phyloP scores from a whole-genome alignment of 2,888 invertebrate species.

The Shargacucullia verbasci region DNA sequence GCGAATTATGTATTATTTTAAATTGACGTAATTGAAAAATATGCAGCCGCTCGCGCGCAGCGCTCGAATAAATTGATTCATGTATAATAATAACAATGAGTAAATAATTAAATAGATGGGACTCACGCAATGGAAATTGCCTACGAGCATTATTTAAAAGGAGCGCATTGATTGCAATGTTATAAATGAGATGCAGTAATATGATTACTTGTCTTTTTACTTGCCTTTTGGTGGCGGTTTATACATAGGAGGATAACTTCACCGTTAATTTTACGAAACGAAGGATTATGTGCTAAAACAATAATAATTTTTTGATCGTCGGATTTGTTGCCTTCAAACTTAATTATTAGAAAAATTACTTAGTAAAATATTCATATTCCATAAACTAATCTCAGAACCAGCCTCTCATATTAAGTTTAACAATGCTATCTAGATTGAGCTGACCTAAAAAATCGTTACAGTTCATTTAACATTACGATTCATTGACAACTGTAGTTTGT shows the following conservation, averaged over 20 bases:
- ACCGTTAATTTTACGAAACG: too few relatives aligned
- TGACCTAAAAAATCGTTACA: constrained; percentile 50
- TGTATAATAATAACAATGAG: constrained; percentile 80
- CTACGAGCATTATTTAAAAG: constrained; percentile 49
- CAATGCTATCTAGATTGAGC: constrained; percentile 35
- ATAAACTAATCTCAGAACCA: constrained; percentile 8
- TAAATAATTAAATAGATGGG: constrained; percentile 62
- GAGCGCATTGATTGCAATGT: constrained; percentile 44
- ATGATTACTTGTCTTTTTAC: constrained; percentile 10
- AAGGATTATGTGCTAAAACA: too few relatives aligned
- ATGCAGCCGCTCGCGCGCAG: constrained; percentile 84
- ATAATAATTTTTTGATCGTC: too few relatives aligned
- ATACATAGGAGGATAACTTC: too few relatives aligned
- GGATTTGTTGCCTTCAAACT: too few relatives aligned
- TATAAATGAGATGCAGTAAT: constrained; percentile 28
- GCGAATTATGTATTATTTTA: constrained; percentile 89
- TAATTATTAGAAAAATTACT: too few relatives aligned
- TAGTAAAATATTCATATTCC: not conserved
- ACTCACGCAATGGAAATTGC: constrained; percentile 39
- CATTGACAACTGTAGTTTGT: constrained; percentile 28
- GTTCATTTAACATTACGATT: constrained; percentile 44
- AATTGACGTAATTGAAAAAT: constrained; percentile 89
- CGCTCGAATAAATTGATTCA: constrained; percentile 87
- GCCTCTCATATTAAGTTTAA: constrained; percentile 23
- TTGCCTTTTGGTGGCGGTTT: not conserved